Percentiles rank a stretch among this genome's conserved stretches.
Evolutionary conservation across 1,140 invertebrate genomes (phyloP).

Genomic region (Sycobia sp.): DNA sequence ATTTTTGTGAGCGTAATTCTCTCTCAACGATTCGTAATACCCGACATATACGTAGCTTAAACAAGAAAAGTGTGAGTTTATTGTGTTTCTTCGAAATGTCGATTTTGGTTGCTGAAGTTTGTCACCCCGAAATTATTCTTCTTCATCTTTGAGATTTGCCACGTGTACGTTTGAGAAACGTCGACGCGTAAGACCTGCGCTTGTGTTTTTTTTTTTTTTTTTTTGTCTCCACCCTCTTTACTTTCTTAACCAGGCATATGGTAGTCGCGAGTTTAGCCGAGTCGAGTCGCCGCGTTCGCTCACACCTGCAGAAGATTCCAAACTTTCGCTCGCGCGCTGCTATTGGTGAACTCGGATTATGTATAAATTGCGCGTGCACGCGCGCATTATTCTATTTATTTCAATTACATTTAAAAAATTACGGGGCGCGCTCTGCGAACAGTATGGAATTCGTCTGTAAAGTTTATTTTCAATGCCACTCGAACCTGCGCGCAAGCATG

Average conservation of each 20-base stretch:
- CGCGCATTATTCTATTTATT: background rate
- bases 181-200: too few relatives aligned
- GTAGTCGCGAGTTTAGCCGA: slow-evolving; percentile 5
- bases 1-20: too few relatives aligned
- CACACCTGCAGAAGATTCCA: background rate
- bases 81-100: too few relatives aligned
- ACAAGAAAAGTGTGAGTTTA: too few relatives aligned
- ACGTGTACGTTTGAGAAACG: too few relatives aligned
- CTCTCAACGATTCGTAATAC: too few relatives aligned
- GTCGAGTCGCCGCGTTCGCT: slow-evolving; percentile 1
- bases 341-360: too few relatives aligned
- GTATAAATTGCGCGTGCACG: background rate
- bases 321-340: background rate
- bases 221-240: background rate
- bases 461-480: background rate
- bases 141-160: too few relatives aligned
- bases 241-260: background rate
- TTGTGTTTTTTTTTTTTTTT: background rate
- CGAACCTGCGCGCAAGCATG: too few relatives aligned
- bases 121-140: too few relatives aligned
- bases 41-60: too few relatives aligned
- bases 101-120: too few relatives aligned
- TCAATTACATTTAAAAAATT: background rate
- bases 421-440: background rate
- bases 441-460: background rate